Evolutionary conservation across 2,113 vertebrate genomes (phyloP), one percentile per base, ranked within the genome.

Genomic region (Carlito syrichta): DNA sequence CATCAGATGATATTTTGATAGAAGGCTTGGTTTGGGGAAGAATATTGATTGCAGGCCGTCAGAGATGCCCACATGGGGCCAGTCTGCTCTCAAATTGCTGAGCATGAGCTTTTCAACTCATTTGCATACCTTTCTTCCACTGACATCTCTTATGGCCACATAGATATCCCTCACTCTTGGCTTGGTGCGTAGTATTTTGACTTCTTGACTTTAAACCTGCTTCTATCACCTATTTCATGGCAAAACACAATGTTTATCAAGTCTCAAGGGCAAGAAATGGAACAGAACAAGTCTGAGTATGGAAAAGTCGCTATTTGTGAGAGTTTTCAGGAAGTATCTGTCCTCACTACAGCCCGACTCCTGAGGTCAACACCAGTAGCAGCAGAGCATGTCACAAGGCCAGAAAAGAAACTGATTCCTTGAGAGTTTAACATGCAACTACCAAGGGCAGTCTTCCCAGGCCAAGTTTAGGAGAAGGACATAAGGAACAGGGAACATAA

Each of bases 11-110:
- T 2, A 48, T 71, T 86, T 71, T 52, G 54, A 83, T 32, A 66
- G 78, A 19, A 66, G 0, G 0, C 35, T 43, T 52, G 11, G n/a
- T 12, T 87, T 9, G 3, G 32, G 23, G 30, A 50, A 48, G 27
- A 0, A 7, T 30, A 11, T 12, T 0, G 3, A 35, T 14, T 40
- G 2, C 2, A 3, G 43, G 12, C n/a, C 17, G 1, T 16, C 50
- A 23, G 20, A 38, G 19, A 19, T 0, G 0, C 56, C 43, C 25
- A 19, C 62, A 25, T 0, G 45, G 0, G 32, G 69, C 74, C 14
- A 52, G 43, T 4, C 40, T 48, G 40, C 22, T 43, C 32, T 19
- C 76, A 17, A 9, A 14, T n/a, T 54, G 6, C 2, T 0, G 45
- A 22, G 25, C 22, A 30, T 27, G 50, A 0, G 4, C 8, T n/a